phyloP scores from a whole-genome alignment of 2,797 vertebrate genomes.

The Pristis pectinata region DNA sequence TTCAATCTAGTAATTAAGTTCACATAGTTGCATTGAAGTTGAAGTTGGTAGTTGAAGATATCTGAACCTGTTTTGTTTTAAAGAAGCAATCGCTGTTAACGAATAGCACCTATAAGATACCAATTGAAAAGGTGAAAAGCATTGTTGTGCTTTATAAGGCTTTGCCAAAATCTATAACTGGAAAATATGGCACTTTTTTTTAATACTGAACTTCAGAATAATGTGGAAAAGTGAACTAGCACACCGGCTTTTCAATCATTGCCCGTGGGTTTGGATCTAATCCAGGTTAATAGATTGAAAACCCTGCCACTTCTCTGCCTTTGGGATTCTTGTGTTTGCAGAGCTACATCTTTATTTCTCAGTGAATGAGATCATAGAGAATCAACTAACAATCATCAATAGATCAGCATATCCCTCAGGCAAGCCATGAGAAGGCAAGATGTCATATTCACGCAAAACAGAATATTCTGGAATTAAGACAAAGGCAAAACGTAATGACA shows the following conservation, averaged over 20 bases:
- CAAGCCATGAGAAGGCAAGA: not conserved
- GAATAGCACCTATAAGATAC: too few species aligned
- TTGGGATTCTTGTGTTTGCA: not conserved
- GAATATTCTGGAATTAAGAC: not conserved
- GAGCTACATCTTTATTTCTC: not conserved
- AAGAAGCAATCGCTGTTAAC: too few species aligned
- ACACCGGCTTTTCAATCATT: not conserved
- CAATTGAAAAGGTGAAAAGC: not conserved
- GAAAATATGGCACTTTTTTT: not conserved
- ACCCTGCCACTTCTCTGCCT: not conserved
- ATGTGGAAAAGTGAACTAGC: not conserved
- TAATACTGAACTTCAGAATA: not conserved
- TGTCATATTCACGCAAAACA: not conserved
- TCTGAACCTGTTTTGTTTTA: not conserved
- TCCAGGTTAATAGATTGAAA: not conserved
- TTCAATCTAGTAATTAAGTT: not conserved
- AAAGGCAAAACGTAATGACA: not conserved
- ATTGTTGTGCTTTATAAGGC: not conserved
- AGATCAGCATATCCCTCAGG: not conserved
- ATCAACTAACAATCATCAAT: not conserved
- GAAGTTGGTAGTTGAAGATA: not conserved
- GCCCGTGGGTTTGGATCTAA: not conserved
- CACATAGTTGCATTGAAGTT: not conserved
- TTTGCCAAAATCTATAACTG: not conserved
- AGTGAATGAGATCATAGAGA: not conserved